Base-by-base conservation (phyloP, 2,797 vertebrate genomes). In the Parauchenoglanis ngamensis region DNA sequence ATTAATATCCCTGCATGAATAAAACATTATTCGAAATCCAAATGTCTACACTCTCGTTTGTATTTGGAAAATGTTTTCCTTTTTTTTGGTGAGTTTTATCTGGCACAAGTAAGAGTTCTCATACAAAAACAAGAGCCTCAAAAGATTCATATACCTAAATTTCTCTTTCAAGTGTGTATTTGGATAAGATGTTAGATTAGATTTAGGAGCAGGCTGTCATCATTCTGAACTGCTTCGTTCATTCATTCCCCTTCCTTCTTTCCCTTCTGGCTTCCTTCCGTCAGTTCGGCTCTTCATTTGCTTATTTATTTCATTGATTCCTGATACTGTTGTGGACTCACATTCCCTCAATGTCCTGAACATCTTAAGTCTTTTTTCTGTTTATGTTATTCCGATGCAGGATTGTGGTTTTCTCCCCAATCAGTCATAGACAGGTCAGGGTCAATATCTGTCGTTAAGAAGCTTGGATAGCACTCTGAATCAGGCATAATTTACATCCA, bases 311-410 rank as follows among this genome's bases (percentile, higher is more conserved):
- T 73, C 77, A 86, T 84, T 75, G 49, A 61, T 84, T 79, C 52
- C 67, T 80, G 87, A 90, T 89, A 93, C 92, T 91, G 89, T 88
- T 54, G 83, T 88, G 92, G 91, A 85, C 13, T 89, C 87, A 49
- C 84, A 88, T 90, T 87, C 79, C 70, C 83, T 90, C 7, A 57
- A 84, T 70, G 78, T 70, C 52, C 86, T 75, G 83, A 86, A 52
- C 59, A 80, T 93, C 92, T 92, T 91, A 91, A 89, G 90, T 49
- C 89, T 87, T 54, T 92, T 93, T 94, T 95, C 94, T 94, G 95
- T 94, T 95, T 93, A 94, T 94, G 91, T 92, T 91, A 93, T 94
- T 93, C 89, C 92, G 90, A 91, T 92, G 88, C 77, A 91, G 89
- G 88, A 94, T 89, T 94, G 94, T 73, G 94, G 94, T 88, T 94